Percentiles rank a stretch among this genome's conserved stretches.
phyloP scores from a whole-genome alignment of 2,797 vertebrate genomes.

The Meriones psammophilus region DNA sequence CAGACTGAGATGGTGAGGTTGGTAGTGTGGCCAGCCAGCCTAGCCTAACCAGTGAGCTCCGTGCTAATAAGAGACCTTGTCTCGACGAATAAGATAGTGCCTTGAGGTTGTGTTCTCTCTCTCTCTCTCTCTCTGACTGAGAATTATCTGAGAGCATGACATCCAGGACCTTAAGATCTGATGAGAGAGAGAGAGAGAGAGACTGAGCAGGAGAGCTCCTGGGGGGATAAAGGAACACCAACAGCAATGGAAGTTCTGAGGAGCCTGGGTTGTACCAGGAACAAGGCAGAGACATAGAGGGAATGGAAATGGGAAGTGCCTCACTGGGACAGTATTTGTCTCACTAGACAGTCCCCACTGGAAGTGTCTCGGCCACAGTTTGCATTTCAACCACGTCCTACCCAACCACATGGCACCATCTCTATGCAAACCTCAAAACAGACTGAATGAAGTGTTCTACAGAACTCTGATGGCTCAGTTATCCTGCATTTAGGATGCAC shows the following conservation, averaged over 20 bases:
- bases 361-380: neutral
- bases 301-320: neutral
- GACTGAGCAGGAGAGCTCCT: neutral
- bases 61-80: neutral
- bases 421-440: neutral
- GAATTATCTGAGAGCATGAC: neutral
- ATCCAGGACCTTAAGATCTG: neutral
- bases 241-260: neutral
- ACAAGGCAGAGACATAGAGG: neutral
- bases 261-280: neutral
- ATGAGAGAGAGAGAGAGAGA: neutral
- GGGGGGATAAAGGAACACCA: neutral
- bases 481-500: neutral
- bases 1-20: neutral
- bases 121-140: neutral
- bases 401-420: rapidly evolving
- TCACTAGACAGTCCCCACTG: neutral
- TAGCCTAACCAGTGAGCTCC: neutral
- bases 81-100: neutral
- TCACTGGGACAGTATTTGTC: neutral
- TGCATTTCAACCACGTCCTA: neutral
- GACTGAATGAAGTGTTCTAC: neutral
- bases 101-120: neutral
- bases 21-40: neutral
- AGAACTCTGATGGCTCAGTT: neutral